Evolutionary conservation across 1,140 invertebrate species (phyloP).

Genomic region (Drosophila persimilis): DNA sequence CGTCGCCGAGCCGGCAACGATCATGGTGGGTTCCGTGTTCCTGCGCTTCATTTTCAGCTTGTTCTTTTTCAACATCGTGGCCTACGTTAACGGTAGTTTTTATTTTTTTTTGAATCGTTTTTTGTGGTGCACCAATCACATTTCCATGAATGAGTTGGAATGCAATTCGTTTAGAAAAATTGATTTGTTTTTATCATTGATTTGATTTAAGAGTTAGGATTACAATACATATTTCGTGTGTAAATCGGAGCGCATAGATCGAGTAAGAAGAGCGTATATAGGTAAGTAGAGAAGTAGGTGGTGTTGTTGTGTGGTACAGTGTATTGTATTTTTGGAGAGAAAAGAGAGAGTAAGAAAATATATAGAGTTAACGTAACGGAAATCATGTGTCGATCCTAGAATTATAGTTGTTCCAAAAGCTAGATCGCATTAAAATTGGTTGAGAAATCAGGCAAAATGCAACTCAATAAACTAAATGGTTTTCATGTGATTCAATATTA

Average conservation of each 20-base stretch:
- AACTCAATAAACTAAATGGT: slow-evolving; percentile 58
- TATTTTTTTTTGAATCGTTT: slow-evolving; percentile 13
- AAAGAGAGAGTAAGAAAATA: slow-evolving; percentile 54
- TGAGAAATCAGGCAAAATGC: slow-evolving; percentile 72
- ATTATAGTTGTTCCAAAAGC: slow-evolving; percentile 42
- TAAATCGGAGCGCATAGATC: slow-evolving; percentile 16
- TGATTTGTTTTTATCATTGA: background rate
- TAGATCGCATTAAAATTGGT: slow-evolving; percentile 38
- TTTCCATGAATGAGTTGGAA: too few relatives aligned
- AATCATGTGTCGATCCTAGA: slow-evolving; percentile 39
- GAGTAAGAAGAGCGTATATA: slow-evolving; percentile 1
- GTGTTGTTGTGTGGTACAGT: slow-evolving; percentile 29
- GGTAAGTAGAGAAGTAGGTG: background rate
- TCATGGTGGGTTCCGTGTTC: slow-evolving; percentile 95
- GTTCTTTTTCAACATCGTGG: slow-evolving; percentile 94
- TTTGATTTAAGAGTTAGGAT: too few relatives aligned
- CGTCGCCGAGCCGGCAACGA: slow-evolving; percentile 86
- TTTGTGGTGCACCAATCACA: too few relatives aligned
- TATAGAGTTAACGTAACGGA: slow-evolving; percentile 61
- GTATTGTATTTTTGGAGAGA: slow-evolving; percentile 31
- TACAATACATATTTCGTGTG: background rate
- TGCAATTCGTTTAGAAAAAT: background rate
- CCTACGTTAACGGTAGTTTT: slow-evolving; percentile 84
- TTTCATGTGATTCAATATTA: slow-evolving; percentile 53
- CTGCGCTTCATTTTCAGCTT: slow-evolving; percentile 97